phyloP scores from a whole-genome alignment of 2,888 invertebrate species.

The Sarcophaga subvicina region DNA sequence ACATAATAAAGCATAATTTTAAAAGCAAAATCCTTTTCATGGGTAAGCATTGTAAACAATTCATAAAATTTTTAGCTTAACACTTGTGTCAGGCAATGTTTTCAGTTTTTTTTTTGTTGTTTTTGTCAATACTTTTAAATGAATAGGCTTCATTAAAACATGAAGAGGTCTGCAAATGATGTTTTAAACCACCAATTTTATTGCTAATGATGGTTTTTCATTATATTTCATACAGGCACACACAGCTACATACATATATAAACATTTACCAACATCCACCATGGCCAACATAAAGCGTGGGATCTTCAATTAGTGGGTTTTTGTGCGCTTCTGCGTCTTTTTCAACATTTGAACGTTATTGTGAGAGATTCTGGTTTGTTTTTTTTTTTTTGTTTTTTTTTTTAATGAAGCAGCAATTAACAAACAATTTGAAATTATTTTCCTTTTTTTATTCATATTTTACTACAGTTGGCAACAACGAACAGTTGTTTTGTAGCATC shows the following conservation, averaged over 20 bases:
- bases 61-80: slow-evolving; percentile 11
- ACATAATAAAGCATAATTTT: not conserved
- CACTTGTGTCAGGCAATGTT: not conserved
- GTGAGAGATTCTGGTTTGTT: slow-evolving; percentile 8
- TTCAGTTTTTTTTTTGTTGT: not conserved
- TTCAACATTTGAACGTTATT: not conserved
- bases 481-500: too few species aligned
- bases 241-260: not conserved
- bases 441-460: too few species aligned
- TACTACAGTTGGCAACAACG: too few species aligned
- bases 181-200: slow-evolving; percentile 60
- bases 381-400: slow-evolving; percentile 36
- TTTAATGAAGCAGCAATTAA: slow-evolving; percentile 74
- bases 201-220: slow-evolving; percentile 63
- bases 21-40: not conserved
- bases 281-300: slow-evolving; percentile 3
- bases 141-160: slow-evolving; percentile 66
- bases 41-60: not conserved
- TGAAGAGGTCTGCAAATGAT: slow-evolving; percentile 65
- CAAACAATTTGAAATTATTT: slow-evolving; percentile 74
- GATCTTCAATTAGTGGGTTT: slow-evolving; percentile 37
- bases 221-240: slow-evolving; percentile 5
- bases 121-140: slow-evolving; percentile 31
- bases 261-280: too few species aligned
- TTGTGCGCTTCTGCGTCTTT: slow-evolving; percentile 1